A percentile compares a stretch with the other conserved stretches of the same genome.
Conservation (phyloP, 2,888 invertebrate species). For the Philaethria dido region DNA sequence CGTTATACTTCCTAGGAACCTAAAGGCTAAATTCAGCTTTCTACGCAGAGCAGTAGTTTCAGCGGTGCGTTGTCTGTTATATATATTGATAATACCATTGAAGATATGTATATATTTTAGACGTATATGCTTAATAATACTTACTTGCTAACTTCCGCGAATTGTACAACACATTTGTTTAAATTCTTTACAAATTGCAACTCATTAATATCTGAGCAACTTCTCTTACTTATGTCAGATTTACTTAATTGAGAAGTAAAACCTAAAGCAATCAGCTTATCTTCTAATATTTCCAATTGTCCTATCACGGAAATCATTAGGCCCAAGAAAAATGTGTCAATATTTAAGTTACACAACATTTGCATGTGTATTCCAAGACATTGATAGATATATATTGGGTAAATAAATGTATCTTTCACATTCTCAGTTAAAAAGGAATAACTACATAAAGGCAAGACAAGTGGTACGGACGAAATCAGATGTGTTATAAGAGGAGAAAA, state of each 20-base stretch:
- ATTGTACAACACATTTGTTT: conserved; percentile 58
- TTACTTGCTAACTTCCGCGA: conserved; percentile 58
- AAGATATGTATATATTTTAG: too few species aligned
- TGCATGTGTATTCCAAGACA: conserved; percentile 56
- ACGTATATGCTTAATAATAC: conserved; percentile 38
- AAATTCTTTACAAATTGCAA: conserved; percentile 47
- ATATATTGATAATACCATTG: too few species aligned
- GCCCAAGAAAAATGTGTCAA: conserved; percentile 63
- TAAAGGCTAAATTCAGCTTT: too few species aligned
- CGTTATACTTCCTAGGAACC: neutral
- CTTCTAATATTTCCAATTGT: conserved; percentile 62
- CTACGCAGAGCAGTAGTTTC: too few species aligned
- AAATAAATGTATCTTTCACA: conserved; percentile 51
- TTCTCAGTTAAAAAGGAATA: conserved; percentile 60
- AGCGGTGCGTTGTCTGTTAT: too few species aligned
- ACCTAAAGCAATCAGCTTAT: conserved; percentile 56
- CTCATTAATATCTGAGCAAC: conserved; percentile 20
- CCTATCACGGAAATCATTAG: conserved; percentile 60
- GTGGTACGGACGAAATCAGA: conserved; percentile 48
- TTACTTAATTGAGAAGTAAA: conserved; percentile 27
- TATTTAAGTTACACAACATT: conserved; percentile 59
- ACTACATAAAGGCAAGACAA: conserved; percentile 55
- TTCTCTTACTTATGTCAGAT: neutral
- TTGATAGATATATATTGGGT: conserved; percentile 62
- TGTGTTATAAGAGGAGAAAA: conserved; percentile 52